Evolutionary conservation across 2,113 vertebrate species (phyloP).

Genomic region (Poecilia latipinna): DNA sequence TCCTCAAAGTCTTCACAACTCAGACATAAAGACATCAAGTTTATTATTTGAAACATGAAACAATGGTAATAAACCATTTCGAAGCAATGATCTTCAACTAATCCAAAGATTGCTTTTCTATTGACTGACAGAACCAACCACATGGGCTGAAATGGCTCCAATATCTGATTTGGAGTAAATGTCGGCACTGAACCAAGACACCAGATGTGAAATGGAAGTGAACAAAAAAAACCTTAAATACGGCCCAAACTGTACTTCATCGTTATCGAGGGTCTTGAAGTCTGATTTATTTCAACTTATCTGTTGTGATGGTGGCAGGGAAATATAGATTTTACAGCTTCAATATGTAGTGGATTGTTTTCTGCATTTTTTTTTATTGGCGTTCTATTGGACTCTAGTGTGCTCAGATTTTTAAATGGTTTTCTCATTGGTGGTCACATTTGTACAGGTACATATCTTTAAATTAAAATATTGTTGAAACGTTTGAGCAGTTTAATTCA

Average conservation of each 20-base stretch:
- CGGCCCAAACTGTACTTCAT: neutral
- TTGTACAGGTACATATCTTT: neutral
- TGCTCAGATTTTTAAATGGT: neutral
- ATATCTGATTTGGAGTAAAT: neutral
- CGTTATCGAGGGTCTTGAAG: neutral
- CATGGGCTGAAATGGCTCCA: neutral
- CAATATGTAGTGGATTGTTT: neutral
- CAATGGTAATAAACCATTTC: neutral
- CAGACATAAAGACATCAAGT: neutral
- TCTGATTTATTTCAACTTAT: neutral
- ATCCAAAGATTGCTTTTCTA: neutral
- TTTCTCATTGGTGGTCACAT: neutral
- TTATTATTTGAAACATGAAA: neutral
- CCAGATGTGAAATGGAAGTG: neutral
- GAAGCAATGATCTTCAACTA: neutral
- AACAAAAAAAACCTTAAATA: neutral
- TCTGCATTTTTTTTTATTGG: neutral
- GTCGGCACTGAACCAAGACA: neutral
- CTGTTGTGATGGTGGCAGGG: neutral
- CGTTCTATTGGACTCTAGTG: neutral
- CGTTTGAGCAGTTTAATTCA: too few relatives aligned
- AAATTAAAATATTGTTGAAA: neutral
- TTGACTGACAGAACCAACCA: neutral
- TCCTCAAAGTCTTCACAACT: neutral
- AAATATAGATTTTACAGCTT: neutral